phyloP scores from a whole-genome alignment of 2,888 invertebrate species.

The Rhamnusium bicolor region DNA sequence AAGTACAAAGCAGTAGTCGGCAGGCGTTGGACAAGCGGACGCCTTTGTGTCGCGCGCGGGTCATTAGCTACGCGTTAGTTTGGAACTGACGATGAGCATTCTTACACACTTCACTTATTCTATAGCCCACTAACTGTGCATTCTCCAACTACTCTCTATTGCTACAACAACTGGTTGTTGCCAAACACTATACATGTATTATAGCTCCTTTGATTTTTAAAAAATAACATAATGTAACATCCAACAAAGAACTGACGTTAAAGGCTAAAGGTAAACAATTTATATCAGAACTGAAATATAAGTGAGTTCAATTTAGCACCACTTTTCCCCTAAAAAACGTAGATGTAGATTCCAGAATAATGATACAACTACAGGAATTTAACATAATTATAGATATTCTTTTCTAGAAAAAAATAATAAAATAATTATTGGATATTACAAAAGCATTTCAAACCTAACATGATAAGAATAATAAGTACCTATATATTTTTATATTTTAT shows the following conservation, averaged over 20 bases:
- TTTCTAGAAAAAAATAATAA: no score
- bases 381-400: no score
- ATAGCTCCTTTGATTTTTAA: not conserved
- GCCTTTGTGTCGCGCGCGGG: slow-evolving; percentile 68
- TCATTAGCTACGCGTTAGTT: slow-evolving; percentile 68
- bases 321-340: no score
- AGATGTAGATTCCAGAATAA: no score
- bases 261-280: not conserved
- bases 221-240: not conserved
- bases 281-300: not conserved
- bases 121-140: slow-evolving; percentile 52
- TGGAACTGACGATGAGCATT: slow-evolving; percentile 68
- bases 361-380: no score
- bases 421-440: no score
- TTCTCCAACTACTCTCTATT: slow-evolving; percentile 43
- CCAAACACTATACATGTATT: not conserved
- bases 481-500: no score
- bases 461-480: no score
- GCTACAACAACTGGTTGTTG: not conserved
- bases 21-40: slow-evolving; percentile 56
- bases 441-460: no score
- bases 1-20: slow-evolving; percentile 48
- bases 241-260: not conserved
- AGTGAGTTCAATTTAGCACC: not conserved
- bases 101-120: slow-evolving; percentile 65